Evolutionary conservation across 2,888 invertebrate genomes (phyloP).

Genomic region (Xanthia togata): DNA sequence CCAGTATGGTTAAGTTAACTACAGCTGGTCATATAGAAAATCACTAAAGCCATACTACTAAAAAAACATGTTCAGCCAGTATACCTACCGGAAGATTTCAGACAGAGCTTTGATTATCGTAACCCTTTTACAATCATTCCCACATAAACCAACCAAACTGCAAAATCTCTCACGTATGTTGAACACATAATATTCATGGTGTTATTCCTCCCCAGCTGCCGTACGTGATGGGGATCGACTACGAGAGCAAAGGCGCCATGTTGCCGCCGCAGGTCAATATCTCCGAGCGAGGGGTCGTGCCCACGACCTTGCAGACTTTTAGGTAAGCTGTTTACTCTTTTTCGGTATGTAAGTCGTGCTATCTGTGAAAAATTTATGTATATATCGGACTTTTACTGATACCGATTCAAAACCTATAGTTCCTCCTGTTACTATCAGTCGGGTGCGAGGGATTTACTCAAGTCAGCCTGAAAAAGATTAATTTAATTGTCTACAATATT

Average conservation of each 20-base stretch:
- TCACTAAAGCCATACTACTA: too few relatives aligned
- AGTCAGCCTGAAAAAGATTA: neutral
- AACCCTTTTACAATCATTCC: neutral
- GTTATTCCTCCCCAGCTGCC: conserved; percentile 91
- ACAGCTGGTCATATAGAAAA: neutral
- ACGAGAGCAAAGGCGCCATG: conserved; percentile 94
- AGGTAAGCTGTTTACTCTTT: conserved; percentile 81
- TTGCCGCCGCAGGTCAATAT: conserved; percentile 95
- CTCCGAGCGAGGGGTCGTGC: conserved; percentile 94
- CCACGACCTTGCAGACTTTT: conserved; percentile 94
- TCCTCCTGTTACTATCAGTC: neutral
- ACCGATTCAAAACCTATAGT: neutral
- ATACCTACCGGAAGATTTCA: too few relatives aligned
- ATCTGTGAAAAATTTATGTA: neutral
- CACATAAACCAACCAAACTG: neutral
- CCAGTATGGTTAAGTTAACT: neutral
- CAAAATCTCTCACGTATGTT: conserved; percentile 24
- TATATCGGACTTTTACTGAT: neutral
- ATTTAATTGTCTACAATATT: too few relatives aligned
- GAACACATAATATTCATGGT: conserved; percentile 60
- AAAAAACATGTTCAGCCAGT: neutral
- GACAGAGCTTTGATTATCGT: neutral
- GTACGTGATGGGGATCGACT: conserved; percentile 94
- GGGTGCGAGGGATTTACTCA: neutral
- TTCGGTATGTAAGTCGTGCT: neutral